A percentile compares a stretch with the other conserved stretches of the same genome.
Evolutionary conservation across 2,888 invertebrate species (phyloP).

Genomic region (Rhagonycha lutea): DNA sequence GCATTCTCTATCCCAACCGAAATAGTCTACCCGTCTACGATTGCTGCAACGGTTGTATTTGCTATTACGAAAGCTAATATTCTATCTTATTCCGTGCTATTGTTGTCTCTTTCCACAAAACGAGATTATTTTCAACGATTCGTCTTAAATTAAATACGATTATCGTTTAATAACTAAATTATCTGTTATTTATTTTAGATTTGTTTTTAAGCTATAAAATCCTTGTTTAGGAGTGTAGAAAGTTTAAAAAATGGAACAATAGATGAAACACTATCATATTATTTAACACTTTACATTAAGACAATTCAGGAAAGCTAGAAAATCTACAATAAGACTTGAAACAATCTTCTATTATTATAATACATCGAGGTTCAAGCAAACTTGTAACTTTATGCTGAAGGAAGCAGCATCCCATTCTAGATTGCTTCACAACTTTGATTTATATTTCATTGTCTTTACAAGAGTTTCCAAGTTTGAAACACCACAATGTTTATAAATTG

Average conservation of each 20-base stretch:
- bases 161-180: too few species aligned
- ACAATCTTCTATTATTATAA: conserved; percentile 32
- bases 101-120: too few species aligned
- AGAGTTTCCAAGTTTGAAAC: conserved; percentile 16
- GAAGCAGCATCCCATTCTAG: conserved; percentile 26
- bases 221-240: neutral
- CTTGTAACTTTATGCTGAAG: conserved; percentile 24
- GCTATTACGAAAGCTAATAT: too few species aligned
- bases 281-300: conserved; percentile 19
- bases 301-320: conserved; percentile 24
- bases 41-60: too few species aligned
- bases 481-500: conserved; percentile 17
- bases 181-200: neutral
- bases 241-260: neutral
- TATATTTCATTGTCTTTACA: conserved; percentile 28
- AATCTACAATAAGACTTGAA: conserved; percentile 29
- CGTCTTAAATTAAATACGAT: too few species aligned
- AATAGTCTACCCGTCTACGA: too few species aligned
- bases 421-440: conserved; percentile 29
- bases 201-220: neutral
- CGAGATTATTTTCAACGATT: too few species aligned
- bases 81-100: too few species aligned
- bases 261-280: neutral
- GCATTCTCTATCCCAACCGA: too few species aligned
- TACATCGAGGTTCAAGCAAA: conserved; percentile 23